Evolutionary conservation across 2,113 vertebrate species (phyloP).

Genomic region (Halcyon senegalensis): DNA sequence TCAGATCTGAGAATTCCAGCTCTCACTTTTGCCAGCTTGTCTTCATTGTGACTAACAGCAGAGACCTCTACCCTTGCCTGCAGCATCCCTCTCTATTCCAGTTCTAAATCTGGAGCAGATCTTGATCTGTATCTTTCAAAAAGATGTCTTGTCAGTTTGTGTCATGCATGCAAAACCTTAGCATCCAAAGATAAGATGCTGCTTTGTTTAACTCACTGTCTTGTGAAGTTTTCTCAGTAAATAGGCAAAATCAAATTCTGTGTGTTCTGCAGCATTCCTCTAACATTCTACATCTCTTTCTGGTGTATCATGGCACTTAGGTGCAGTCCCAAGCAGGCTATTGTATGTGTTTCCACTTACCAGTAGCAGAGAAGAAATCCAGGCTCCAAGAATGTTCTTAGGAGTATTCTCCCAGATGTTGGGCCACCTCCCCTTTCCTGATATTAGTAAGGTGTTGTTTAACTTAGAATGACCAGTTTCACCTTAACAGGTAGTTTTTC

Average conservation of each 20-base stretch:
- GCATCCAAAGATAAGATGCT: not conserved
- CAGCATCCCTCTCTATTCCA: not conserved
- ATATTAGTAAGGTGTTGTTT: not conserved
- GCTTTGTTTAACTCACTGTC: not conserved
- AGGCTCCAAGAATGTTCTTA: not conserved
- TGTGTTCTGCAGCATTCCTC: conserved; percentile 12
- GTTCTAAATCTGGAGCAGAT: conserved; percentile 26
- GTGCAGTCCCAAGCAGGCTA: not conserved
- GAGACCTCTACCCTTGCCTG: conserved; percentile 11
- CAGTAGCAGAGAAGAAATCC: not conserved
- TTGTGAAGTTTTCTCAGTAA: conserved; percentile 41
- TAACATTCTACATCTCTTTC: not conserved
- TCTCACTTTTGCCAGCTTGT: conserved; percentile 23
- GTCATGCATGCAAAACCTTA: conserved; percentile 31
- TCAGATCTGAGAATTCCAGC: conserved; percentile 50
- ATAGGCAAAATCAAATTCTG: not conserved
- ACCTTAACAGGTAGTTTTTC: not conserved
- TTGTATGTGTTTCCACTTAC: not conserved
- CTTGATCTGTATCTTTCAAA: not conserved
- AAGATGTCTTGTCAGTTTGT: not conserved
- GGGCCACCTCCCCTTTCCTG: not conserved
- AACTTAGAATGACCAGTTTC: not conserved
- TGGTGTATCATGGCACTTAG: not conserved
- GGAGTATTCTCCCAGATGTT: not conserved
- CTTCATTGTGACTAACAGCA: conserved; percentile 22